A percentile compares a stretch with the other conserved stretches of the same genome.
Evolutionary conservation across 1,140 invertebrate genomes (phyloP).

Genomic region (Anoplophora glabripennis): DNA sequence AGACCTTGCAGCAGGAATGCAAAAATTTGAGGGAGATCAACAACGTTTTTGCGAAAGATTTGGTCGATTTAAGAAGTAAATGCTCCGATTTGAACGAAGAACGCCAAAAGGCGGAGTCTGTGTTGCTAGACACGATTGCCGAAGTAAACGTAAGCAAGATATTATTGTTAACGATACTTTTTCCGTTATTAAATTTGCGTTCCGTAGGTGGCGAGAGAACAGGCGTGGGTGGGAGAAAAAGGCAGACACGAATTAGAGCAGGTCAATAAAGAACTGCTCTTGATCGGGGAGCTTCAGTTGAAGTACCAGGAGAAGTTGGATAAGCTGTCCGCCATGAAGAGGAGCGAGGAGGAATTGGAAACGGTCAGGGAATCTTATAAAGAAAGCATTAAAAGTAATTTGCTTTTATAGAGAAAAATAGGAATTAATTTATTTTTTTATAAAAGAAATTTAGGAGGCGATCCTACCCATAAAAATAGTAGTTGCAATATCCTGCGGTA

Average conservation of each 20-base stretch:
- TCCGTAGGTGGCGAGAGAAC: constrained; percentile 41
- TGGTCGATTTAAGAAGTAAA: constrained; percentile 35
- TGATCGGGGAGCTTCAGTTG: constrained; percentile 52
- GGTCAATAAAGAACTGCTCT: constrained; percentile 47
- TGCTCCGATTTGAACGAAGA: constrained; percentile 36
- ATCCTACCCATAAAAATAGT: too few species aligned
- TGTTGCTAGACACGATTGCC: constrained; percentile 42
- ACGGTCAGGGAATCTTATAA: constrained; percentile 50
- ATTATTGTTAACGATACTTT: constrained; percentile 10
- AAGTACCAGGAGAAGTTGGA: constrained; percentile 52
- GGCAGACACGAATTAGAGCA: constrained; percentile 44
- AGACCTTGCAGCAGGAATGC: constrained; percentile 47
- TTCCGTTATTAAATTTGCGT: constrained; percentile 5
- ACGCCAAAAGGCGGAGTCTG: constrained; percentile 41
- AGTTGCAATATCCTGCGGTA: too few species aligned
- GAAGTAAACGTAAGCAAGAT: constrained; percentile 46
- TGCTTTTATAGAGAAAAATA: too few species aligned
- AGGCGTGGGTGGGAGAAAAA: constrained; percentile 44
- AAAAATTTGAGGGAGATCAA: constrained; percentile 27
- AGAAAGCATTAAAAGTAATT: constrained; percentile 46
- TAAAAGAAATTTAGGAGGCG: too few species aligned
- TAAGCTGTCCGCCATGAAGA: constrained; percentile 39
- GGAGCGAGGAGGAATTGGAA: constrained; percentile 42
- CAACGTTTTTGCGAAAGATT: constrained; percentile 30
- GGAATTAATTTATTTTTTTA: too few species aligned